These are phyloP conservation scores for Anagrus nilaparvatae DNA, from an alignment of 1,140 invertebrate species.

Conservation along the genomic window DNA sequence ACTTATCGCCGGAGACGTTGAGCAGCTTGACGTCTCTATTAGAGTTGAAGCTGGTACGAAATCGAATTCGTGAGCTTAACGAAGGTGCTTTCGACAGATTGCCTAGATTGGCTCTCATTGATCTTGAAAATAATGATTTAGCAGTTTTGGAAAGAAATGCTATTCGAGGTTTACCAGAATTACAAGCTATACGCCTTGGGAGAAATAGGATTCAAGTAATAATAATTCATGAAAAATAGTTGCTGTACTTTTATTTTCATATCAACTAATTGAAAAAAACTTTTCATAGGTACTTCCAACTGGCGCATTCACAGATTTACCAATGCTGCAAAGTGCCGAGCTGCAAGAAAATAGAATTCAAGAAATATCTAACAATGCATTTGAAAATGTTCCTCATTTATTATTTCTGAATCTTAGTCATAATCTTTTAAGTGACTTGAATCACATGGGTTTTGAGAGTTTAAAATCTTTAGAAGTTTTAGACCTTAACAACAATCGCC, in stretches of 20 bases:
- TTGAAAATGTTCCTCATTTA: conserved; percentile 64
- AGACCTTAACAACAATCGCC: conserved; percentile 66
- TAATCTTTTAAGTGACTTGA: conserved; percentile 60
- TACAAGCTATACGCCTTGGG: conserved; percentile 67
- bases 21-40: conserved; percentile 54
- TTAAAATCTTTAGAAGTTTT: conserved; percentile 68
- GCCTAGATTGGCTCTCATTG: conserved; percentile 57
- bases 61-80: conserved; percentile 61
- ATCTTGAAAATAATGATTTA: conserved; percentile 75
- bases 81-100: conserved; percentile 63
- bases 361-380: conserved; percentile 63
- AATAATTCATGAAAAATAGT: conserved; percentile 1
- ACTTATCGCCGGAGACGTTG: conserved; percentile 55
- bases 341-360: conserved; percentile 66
- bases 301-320: conserved; percentile 65
- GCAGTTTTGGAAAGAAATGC: conserved; percentile 65
- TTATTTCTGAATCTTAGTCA: conserved; percentile 74
- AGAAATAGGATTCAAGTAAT: conserved; percentile 60
- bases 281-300: conserved; percentile 47
- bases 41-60: conserved; percentile 59
- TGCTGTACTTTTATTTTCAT: too few relatives aligned
- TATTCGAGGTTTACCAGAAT: conserved; percentile 60
- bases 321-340: conserved; percentile 60
- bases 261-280: too few relatives aligned
- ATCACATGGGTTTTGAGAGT: conserved; percentile 59